A percentile compares a stretch with the other conserved stretches of the same genome.
These are phyloP conservation scores for Brachyptera risi DNA, from an alignment of 2,888 invertebrate genomes.

Conservation along the genomic window DNA sequence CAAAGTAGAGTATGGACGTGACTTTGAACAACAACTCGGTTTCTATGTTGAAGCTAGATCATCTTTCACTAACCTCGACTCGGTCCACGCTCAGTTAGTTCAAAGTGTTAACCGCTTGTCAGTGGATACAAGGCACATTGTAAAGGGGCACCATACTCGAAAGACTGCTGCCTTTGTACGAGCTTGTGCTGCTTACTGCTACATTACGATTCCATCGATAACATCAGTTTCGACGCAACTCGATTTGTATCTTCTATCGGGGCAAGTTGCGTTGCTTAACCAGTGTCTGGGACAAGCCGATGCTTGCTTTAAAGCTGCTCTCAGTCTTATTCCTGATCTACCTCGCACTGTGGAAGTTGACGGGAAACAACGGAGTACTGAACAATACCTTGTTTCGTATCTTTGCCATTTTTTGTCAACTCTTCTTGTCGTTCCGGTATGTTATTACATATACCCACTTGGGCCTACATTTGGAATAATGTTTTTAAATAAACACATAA, in stretches of 20 bases:
- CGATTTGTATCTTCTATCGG: constrained; percentile 80
- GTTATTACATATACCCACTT: constrained; percentile 39
- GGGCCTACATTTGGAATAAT: too few species aligned
- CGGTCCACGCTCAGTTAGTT: constrained; percentile 78
- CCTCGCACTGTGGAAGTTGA: constrained; percentile 67
- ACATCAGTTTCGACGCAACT: constrained; percentile 71
- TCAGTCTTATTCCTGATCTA: constrained; percentile 74
- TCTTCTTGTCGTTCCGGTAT: constrained; percentile 75
- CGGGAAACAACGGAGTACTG: constrained; percentile 67
- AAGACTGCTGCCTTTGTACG: constrained; percentile 83
- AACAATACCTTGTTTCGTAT: constrained; percentile 65
- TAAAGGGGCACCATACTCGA: constrained; percentile 69
- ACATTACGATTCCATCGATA: constrained; percentile 95
- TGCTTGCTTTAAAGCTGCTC: constrained; percentile 87
- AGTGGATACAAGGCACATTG: constrained; percentile 61
- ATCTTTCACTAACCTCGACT: constrained; percentile 85
- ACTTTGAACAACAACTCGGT: constrained; percentile 86
- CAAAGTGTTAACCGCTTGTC: constrained; percentile 82
- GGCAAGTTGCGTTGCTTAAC: constrained; percentile 84
- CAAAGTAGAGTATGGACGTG: constrained; percentile 75
- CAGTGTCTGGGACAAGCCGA: constrained; percentile 92
- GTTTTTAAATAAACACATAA: too few species aligned
- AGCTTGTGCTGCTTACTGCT: constrained; percentile 93
- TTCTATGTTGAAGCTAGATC: constrained; percentile 93
- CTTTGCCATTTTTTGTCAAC: constrained; percentile 76